Conservation (phyloP, 2,113 vertebrate genomes). For the Vulpes lagopus region DNA sequence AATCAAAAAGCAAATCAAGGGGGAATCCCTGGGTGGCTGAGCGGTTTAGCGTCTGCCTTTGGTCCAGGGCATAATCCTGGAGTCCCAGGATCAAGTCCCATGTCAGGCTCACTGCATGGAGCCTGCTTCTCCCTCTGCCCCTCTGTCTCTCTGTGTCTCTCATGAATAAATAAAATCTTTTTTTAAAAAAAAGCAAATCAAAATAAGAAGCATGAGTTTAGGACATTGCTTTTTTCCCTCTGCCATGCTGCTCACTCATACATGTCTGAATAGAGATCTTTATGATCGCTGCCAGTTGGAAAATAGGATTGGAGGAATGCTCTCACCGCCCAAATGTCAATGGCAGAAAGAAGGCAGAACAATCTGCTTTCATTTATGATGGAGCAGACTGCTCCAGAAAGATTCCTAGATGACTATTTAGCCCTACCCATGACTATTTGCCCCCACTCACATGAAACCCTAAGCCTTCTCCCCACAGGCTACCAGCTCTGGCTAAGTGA, state of each 20-base stretch:
- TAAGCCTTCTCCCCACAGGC: not conserved
- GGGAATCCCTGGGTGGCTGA: too few species aligned
- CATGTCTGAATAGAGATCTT: not conserved
- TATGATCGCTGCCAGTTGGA: not conserved
- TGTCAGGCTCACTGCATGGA: too few species aligned
- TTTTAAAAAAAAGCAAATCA: not conserved
- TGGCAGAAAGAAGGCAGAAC: constrained; percentile 44
- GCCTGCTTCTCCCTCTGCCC: too few species aligned
- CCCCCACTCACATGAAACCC: not conserved
- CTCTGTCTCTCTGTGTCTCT: too few species aligned
- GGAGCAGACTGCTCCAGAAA: constrained; percentile 7
- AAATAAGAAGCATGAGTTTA: not conserved
- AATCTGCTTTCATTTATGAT: constrained; percentile 39
- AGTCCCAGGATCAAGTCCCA: too few species aligned
- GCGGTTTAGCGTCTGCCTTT: too few species aligned
- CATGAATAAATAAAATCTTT: too few species aligned
- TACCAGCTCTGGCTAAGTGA: not conserved
- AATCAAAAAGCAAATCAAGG: not conserved
- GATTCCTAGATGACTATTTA: not conserved
- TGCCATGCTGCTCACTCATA: not conserved
- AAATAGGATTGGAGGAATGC: not conserved
- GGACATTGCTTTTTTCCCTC: not conserved
- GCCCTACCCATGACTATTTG: not conserved
- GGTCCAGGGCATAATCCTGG: too few species aligned
- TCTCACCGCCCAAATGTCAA: constrained; percentile 30